Evolutionary conservation across 2,113 vertebrate genomes (phyloP).

Genomic region (Rhadina sibilatrix): DNA sequence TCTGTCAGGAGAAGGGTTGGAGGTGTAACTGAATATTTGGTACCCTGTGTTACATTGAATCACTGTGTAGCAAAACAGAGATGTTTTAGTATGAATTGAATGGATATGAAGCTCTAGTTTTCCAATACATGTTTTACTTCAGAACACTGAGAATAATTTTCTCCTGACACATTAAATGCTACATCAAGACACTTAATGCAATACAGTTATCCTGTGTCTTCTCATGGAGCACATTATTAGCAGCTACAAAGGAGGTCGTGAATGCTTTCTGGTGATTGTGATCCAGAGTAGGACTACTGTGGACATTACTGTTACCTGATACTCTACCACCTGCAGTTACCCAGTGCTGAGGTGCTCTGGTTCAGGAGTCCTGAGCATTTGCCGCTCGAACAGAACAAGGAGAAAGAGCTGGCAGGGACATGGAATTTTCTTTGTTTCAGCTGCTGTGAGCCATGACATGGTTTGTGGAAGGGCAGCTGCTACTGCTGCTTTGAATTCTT

Average conservation of each 20-base stretch:
- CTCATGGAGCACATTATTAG: background rate
- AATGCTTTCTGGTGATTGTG: background rate
- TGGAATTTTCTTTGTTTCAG: background rate
- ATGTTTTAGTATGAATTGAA: background rate
- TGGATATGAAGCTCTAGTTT: background rate
- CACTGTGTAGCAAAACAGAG: background rate
- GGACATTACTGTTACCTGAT: background rate
- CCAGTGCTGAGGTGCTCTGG: rapidly evolving
- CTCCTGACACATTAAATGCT: background rate
- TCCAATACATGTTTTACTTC: background rate
- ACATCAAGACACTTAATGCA: background rate
- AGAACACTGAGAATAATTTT: background rate
- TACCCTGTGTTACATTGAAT: background rate
- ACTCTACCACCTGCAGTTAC: background rate
- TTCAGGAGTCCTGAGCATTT: background rate
- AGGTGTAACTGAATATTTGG: background rate
- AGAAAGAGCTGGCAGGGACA: background rate
- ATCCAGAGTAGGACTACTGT: background rate
- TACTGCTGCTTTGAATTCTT: background rate
- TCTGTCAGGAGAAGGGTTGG: rapidly evolving
- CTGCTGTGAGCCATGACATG: background rate
- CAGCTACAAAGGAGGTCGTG: background rate
- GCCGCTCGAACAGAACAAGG: background rate
- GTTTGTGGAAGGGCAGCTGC: background rate
- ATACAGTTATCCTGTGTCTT: background rate